These are phyloP conservation scores for Saguinus midas DNA, from an alignment of 2,113 vertebrate species.

Conservation along the genomic window DNA sequence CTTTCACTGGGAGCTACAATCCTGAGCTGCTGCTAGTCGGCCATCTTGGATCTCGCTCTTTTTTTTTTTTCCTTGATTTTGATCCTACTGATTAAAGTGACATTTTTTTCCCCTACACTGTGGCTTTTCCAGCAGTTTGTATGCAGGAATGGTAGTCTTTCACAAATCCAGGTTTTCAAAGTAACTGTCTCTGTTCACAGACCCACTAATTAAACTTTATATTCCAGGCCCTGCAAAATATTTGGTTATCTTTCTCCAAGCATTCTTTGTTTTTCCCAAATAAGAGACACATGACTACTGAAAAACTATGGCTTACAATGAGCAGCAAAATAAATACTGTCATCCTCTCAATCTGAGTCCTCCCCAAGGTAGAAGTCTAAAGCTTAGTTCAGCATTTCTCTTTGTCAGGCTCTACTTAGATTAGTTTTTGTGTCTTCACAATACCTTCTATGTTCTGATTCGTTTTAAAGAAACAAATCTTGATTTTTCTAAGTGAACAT, in stretches of 20 bases:
- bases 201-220: slow-evolving; percentile 24
- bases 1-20: no score
- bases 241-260: slow-evolving; percentile 17
- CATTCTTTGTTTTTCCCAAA: neutral
- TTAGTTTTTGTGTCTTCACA: neutral
- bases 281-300: neutral
- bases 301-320: neutral
- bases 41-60: no score
- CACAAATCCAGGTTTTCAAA: neutral
- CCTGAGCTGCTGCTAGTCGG: no score
- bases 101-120: neutral
- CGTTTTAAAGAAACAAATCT: neutral
- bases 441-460: neutral
- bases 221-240: neutral
- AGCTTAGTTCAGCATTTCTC: neutral
- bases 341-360: neutral
- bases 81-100: neutral
- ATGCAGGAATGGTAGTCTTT: neutral
- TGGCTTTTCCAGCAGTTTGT: neutral
- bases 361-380: neutral
- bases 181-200: neutral
- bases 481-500: neutral
- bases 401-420: neutral
- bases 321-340: neutral
- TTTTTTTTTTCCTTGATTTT: neutral